Evolutionary conservation across 2,113 vertebrate genomes (phyloP).

Genomic region (Corynorhinus townsendii): DNA sequence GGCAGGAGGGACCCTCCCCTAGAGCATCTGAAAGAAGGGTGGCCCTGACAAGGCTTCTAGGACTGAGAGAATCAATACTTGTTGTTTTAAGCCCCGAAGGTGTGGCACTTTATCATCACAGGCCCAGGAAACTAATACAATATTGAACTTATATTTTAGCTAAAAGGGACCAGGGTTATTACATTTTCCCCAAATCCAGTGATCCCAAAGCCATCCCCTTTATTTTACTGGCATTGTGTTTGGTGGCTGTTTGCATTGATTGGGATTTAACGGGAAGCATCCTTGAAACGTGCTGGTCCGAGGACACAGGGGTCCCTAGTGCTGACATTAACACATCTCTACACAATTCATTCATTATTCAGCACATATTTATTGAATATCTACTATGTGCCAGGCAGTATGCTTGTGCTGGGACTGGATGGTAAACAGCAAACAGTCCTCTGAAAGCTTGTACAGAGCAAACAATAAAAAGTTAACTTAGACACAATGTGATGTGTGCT

Average conservation of each 20-base stretch:
- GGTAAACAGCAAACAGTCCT: fast-evolving
- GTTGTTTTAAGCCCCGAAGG: fast-evolving
- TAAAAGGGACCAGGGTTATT: neutral
- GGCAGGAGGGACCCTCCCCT: too few species aligned
- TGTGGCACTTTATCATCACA: neutral
- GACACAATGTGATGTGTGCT: fast-evolving
- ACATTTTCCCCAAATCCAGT: fast-evolving
- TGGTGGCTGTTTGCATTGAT: neutral
- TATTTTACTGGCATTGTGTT: neutral
- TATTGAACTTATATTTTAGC: neutral
- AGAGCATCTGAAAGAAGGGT: neutral
- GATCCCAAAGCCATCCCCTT: neutral
- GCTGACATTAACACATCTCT: neutral
- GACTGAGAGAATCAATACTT: neutral
- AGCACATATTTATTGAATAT: neutral
- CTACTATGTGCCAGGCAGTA: neutral
- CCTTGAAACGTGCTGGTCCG: too few species aligned
- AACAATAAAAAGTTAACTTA: neutral
- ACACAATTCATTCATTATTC: fast-evolving
- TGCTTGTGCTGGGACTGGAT: fast-evolving
- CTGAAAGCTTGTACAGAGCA: too few species aligned
- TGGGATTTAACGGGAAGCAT: too few species aligned
- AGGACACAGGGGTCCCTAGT: fast-evolving
- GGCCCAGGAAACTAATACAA: neutral
- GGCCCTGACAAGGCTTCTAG: neutral